Evolutionary conservation across 2,113 vertebrate species (phyloP).

Genomic region (Miniopterus natalensis): DNA sequence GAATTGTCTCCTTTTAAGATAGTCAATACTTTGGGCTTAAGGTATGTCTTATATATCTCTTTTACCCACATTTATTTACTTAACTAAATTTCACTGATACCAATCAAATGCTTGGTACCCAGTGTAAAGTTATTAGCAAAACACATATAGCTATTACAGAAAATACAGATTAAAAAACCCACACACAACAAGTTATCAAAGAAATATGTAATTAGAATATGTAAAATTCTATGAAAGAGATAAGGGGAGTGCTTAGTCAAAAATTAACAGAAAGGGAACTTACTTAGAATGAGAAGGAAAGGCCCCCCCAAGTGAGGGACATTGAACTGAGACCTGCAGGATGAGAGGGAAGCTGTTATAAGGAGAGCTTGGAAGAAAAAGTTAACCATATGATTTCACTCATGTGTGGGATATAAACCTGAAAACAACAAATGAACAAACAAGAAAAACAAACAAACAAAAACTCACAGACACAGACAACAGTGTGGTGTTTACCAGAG

Average conservation of each 20-base stretch:
- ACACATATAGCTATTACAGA: background rate
- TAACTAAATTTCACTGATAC: slow-evolving; percentile 24
- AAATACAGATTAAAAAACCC: background rate
- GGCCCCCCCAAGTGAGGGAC: background rate
- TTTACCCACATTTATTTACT: background rate
- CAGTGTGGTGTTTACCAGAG: background rate
- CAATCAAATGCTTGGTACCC: background rate
- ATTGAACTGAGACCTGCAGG: background rate
- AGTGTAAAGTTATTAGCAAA: background rate
- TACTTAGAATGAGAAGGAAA: background rate
- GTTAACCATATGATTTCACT: background rate
- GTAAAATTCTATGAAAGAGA: background rate
- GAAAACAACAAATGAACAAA: background rate
- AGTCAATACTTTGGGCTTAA: background rate
- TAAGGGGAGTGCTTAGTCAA: background rate
- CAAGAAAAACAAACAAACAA: background rate
- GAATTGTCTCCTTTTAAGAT: background rate
- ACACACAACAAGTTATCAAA: background rate
- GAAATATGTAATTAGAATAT: background rate
- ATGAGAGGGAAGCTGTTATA: background rate
- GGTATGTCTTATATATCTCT: background rate
- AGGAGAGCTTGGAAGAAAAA: background rate
- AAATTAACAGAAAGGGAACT: background rate
- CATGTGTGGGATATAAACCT: background rate
- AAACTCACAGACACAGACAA: background rate